Percentiles rank a stretch among this genome's conserved stretches.
phyloP scores from a whole-genome alignment of 2,888 invertebrate species.

The Diloba caeruleocephala region DNA sequence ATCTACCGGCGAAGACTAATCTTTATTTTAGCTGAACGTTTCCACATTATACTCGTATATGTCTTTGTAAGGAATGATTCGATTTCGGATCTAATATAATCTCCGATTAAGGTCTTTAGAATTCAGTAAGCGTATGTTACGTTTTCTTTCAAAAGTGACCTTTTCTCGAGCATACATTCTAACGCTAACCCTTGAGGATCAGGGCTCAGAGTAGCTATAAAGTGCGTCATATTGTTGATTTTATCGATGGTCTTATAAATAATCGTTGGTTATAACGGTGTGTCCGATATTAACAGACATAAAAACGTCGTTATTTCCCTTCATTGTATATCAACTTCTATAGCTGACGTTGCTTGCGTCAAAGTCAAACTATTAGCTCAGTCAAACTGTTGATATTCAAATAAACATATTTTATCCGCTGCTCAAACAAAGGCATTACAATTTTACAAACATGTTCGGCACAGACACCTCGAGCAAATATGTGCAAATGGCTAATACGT shows the following conservation, averaged over 20 bases:
- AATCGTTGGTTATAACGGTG: conserved; percentile 26
- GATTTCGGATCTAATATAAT: conserved; percentile 57
- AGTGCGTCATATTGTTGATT: conserved; percentile 33
- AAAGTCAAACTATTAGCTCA: conserved; percentile 20
- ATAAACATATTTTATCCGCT: conserved; percentile 22
- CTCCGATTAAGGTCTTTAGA: conserved; percentile 52
- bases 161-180: conserved; percentile 37
- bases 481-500: conserved; percentile 45
- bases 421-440: conserved; percentile 23
- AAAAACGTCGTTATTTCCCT: conserved; percentile 28
- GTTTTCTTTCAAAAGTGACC: conserved; percentile 47
- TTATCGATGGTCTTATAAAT: conserved; percentile 28
- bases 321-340: conserved; percentile 11
- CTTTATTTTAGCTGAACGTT: conserved; percentile 41
- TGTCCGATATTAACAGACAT: conserved; percentile 35
- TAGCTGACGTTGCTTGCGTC: conserved; percentile 13
- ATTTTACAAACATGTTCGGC: conserved; percentile 26
- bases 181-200: conserved; percentile 24
- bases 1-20: conserved; percentile 38
- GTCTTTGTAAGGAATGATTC: conserved; percentile 55
- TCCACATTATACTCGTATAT: conserved; percentile 36
- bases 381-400: conserved; percentile 19
- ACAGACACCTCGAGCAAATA: conserved; percentile 43
- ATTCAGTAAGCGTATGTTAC: conserved; percentile 53
- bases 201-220: conserved; percentile 21